Conservation (phyloP, 2,797 vertebrate genomes). For the Acrossocheilus fasciatus region DNA sequence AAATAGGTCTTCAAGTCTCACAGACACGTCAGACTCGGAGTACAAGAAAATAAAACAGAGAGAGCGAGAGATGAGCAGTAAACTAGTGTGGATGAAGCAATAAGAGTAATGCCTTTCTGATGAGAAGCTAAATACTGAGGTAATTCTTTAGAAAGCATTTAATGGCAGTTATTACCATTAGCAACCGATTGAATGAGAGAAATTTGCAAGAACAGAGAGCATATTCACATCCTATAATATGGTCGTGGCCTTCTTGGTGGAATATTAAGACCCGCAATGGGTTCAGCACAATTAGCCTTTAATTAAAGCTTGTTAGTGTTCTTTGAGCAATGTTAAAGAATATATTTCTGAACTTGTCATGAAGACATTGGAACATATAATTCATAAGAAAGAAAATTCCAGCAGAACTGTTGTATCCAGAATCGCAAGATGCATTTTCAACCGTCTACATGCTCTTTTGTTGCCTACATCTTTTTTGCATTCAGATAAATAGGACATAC, state of each 20-base stretch:
- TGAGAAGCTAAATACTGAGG: not conserved
- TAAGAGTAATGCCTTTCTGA: constrained; percentile 23
- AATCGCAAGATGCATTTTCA: not conserved
- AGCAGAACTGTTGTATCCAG: not conserved
- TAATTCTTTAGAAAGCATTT: constrained; percentile 26
- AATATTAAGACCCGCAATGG: constrained; percentile 83
- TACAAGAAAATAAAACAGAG: constrained; percentile 14
- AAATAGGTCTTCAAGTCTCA: constrained; percentile 20
- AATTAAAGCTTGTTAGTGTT: constrained; percentile 85
- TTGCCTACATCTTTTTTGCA: not conserved
- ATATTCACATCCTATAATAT: constrained; percentile 26
- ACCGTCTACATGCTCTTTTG: not conserved
- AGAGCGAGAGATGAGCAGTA: not conserved
- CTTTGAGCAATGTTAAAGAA: constrained; percentile 74
- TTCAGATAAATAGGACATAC: constrained; percentile 21
- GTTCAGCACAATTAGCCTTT: constrained; percentile 90
- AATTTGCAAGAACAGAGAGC: constrained; percentile 33
- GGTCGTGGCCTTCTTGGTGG: constrained; percentile 57
- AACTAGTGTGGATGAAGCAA: not conserved
- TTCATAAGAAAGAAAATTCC: constrained; percentile 57
- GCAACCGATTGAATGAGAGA: constrained; percentile 19
- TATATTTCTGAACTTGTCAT: constrained; percentile 60
- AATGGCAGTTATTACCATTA: constrained; percentile 36
- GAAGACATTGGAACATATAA: constrained; percentile 71
- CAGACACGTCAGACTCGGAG: constrained; percentile 26